phyloP scores from a whole-genome alignment of 2,797 vertebrate species.

The Rhodeus uyekii region DNA sequence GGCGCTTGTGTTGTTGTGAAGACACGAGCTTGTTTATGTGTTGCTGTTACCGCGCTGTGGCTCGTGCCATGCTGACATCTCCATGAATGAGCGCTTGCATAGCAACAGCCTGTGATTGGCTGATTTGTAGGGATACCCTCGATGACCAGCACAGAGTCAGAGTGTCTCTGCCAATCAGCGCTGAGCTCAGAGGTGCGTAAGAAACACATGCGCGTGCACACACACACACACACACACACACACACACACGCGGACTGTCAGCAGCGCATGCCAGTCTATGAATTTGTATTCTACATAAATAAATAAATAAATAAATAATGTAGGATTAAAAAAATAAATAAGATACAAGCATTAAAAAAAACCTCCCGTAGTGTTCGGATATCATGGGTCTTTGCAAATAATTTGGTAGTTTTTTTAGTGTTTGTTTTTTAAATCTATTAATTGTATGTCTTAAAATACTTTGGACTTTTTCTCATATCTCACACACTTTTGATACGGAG shows the following conservation, averaged over 20 bases:
- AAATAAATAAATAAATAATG: too few relatives aligned
- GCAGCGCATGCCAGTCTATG: conserved; percentile 33
- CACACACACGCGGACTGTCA: not conserved
- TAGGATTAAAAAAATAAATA: too few relatives aligned
- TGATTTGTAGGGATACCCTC: conserved; percentile 63
- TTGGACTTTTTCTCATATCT: not conserved
- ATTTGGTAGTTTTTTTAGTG: not conserved
- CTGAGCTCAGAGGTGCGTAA: conserved; percentile 52
- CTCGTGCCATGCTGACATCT: conserved; percentile 34
- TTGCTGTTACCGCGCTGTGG: not conserved
- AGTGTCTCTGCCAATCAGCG: conserved; percentile 67
- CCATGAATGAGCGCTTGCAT: conserved; percentile 62
- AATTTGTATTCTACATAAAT: too few relatives aligned
- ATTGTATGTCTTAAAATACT: not conserved
- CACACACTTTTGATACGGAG: not conserved
- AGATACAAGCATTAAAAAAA: too few relatives aligned
- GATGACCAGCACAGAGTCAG: conserved; percentile 57
- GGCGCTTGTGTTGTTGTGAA: not conserved
- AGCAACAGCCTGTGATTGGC: conserved; percentile 73
- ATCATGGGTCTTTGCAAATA: not conserved
- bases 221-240: not conserved
- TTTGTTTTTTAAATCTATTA: too few relatives aligned
- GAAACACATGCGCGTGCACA: conserved; percentile 11
- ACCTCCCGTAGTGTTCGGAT: too few relatives aligned
- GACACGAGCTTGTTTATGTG: not conserved